Percentiles rank a stretch among this genome's conserved stretches.
Evolutionary conservation across 2,113 vertebrate genomes (phyloP).

Genomic region (Nettapus auritus): DNA sequence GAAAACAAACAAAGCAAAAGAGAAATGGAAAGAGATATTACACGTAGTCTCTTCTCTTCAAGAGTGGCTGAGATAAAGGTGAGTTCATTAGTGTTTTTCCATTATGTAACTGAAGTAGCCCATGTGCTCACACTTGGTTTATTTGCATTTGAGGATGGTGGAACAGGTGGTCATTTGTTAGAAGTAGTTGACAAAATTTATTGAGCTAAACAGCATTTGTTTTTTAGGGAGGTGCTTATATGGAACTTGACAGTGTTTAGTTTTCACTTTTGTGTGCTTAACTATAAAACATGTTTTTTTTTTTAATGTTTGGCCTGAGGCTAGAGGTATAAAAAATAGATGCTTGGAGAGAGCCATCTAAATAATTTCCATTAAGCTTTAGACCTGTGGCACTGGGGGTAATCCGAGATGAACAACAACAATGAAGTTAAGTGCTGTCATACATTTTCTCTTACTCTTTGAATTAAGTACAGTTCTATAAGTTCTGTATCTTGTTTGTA

Average conservation of each 20-base stretch:
- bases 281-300: neutral
- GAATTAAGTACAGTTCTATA: neutral
- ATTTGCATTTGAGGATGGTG: neutral
- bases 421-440: neutral
- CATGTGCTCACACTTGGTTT: neutral
- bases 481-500: conserved; percentile 54
- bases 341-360: neutral
- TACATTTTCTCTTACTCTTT: neutral
- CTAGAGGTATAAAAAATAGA: neutral
- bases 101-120: neutral
- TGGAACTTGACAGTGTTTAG: neutral
- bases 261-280: neutral
- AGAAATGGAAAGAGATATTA: conserved; percentile 98
- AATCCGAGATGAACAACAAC: neutral
- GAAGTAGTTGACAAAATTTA: neutral
- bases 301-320: neutral
- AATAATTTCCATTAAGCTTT: neutral
- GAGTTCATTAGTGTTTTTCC: neutral
- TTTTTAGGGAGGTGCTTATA: neutral
- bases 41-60: conserved; percentile 96
- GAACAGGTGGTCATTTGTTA: neutral
- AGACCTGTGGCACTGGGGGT: neutral
- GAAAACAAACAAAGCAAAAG: conserved; percentile 98
- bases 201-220: neutral
- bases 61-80: conserved; percentile 98